Base-by-base conservation (phyloP, 2,113 vertebrate species). In the Boleophthalmus pectinirostris region DNA sequence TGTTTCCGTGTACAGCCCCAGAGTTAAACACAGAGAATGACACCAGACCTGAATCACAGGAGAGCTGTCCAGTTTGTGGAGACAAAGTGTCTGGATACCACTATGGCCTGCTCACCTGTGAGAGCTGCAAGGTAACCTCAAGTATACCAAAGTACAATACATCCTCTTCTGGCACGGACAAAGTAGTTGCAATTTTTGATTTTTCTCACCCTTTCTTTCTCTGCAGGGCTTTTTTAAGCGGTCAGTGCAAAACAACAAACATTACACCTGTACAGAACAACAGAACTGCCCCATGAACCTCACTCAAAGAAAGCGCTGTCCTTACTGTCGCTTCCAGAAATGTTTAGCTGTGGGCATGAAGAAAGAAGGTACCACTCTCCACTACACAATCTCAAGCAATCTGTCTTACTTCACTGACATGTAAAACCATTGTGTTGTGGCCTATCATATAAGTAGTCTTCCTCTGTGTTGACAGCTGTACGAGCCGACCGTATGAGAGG, bases 201-300 rank as follows among this genome's bases (percentile, higher is more conserved):
- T 5, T 49, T 15, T 63, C 11, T 13, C 14, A 47, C 29, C 8
- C 38, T 57, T 18, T 53, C 61, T 77, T 10, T 57, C 66, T 60
- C 53, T 73, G 38, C 82, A 95, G 94, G 94, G 94, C 67, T 95
- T 95, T 82, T 95, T 95, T 68, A 95, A 95, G 79, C 94, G 94
- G 65, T 93, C 94, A 2, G 93, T 95, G 60, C 94, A 95, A 84
- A 95, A 95, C 69, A 91, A 93, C 90, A 95, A 95, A 74, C 82
- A 71, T 57, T 95, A 95, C 86, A 92, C 83, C 68, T 95, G 94
- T 74, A 64, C 91, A 56, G 93, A 94, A 73, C 87, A 84, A 47
- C 93, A 93, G 77, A 90, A 72, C 74, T 95, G 94, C 78, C 92
- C 92, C 45, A 91, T 95, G 86, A 91, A 94, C 83, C 89, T 78